Base-by-base conservation (phyloP, 2,888 invertebrate genomes). In the Rhagophthalmus giganteus region DNA sequence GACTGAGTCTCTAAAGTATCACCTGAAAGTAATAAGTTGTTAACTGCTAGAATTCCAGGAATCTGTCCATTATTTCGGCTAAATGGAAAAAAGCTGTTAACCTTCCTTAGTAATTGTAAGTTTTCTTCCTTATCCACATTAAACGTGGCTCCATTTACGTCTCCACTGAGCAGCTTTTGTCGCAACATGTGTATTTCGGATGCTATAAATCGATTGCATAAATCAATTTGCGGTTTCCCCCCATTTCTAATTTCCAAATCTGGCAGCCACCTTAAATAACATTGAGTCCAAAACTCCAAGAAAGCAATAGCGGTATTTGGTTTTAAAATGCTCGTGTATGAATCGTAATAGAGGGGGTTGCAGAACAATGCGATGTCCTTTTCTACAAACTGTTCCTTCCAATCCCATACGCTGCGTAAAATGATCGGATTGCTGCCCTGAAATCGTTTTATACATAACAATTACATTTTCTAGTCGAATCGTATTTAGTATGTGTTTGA, bases 191-290 rank as follows among this genome's bases (percentile, higher is more conserved):
- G 71, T 14, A 83, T 79, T 60, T 82, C 78, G 11, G 76, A 74
- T 1, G 73, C 71, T 25, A 79, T 59, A 28, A 76, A 59, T 60
- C 80, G 74, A 56, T 78, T 74, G 60, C 76, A 78, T 40, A 83
- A 65, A 59, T 80, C 79, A 52, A 79, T 71, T 62, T 85, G 85
- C 59, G 81, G 82, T 57, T 71, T 73, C 0, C 89, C 90, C 8
- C 90, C 86, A 57, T 82, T 83, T 10, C 80, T 78, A 53, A 89
- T 85, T 74, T 94, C 91, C 3, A 93, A 79, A 11, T 89, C 85
- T 11, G 87, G 85, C 67, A 93, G 80, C 91, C 93, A 94, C 15
- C 95, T 84, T 70, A 90, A 88, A 76, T 92, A 95, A 76, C 93
- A 94, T 73, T 90, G 91, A 48, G 84, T 78, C 94, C 94, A 95